A percentile compares a stretch with the other conserved stretches of the same genome.
Evolutionary conservation across 23 tunicate genomes (phyloP).

Genomic region (Aplidium turbinatum): DNA sequence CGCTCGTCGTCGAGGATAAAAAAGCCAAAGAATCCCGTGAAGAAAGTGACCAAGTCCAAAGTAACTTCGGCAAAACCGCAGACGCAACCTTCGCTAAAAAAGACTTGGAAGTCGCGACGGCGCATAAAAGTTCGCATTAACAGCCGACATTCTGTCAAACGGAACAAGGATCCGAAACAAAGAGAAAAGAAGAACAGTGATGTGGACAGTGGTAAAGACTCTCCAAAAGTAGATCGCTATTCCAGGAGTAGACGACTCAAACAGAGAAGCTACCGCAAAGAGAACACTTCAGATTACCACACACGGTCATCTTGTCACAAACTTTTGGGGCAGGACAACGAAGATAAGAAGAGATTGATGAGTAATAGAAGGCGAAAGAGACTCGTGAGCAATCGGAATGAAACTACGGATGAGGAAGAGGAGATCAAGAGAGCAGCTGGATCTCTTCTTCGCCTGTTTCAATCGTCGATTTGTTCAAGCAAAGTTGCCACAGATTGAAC

Average conservation of each 20-base stretch:
- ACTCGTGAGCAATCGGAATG: conserved; percentile 11
- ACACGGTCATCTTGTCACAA: conserved; percentile 65
- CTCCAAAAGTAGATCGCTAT: conserved; percentile 47
- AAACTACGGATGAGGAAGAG: conserved; percentile 50
- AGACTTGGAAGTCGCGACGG: conserved; percentile 7
- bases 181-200: conserved; percentile 49
- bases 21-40: neutral
- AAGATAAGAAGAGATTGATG: neutral
- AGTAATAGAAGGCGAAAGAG: conserved; percentile 33
- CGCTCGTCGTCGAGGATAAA: neutral
- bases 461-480: too few relatives aligned
- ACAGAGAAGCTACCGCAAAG: neutral
- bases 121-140: conserved; percentile 3
- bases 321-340: conserved; percentile 35
- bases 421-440: conserved; percentile 87
- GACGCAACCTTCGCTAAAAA: neutral
- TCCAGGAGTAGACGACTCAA: neutral
- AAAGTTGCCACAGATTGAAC: too few relatives aligned
- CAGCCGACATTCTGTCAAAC: too few relatives aligned
- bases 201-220: conserved; percentile 92
- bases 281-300: conserved; percentile 40
- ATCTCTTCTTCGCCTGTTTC: conserved; percentile 73
- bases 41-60: neutral
- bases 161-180: conserved; percentile 8
- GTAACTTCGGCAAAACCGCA: neutral